A percentile compares a stretch with the other conserved stretches of the same genome.
These are phyloP conservation scores for Caenorhabditis imperialis DNA, from an alignment of 2,888 invertebrate genomes.

Conservation along the genomic window DNA sequence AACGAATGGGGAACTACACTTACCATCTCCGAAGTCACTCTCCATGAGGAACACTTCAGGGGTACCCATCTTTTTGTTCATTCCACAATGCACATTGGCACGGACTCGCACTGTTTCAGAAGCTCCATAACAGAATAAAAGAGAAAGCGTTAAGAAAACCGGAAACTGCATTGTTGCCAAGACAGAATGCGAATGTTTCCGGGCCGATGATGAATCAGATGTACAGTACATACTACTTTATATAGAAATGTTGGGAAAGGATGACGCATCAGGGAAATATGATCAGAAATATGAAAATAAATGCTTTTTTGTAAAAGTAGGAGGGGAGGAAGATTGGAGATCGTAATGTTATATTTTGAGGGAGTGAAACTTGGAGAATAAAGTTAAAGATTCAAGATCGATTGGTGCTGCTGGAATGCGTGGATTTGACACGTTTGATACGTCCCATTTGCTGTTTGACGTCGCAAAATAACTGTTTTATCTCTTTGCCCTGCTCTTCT, in stretches of 20 bases:
- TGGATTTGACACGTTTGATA: conserved; percentile 17
- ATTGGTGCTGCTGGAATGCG: conserved; percentile 16
- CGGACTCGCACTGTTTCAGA: conserved; percentile 29
- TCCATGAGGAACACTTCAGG: conserved; percentile 30
- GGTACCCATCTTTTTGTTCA: background rate
- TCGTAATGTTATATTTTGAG: no score
- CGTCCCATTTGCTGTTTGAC: conserved; percentile 13
- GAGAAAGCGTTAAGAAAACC: background rate
- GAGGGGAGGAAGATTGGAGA: conserved; percentile 1
- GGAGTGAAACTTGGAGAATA: no score
- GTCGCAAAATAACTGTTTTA: conserved; percentile 47
- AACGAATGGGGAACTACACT: background rate
- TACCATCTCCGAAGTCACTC: conserved; percentile 35
- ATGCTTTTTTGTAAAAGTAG: conserved; percentile 2
- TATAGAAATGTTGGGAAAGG: background rate
- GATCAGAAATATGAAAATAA: conserved; percentile 1
- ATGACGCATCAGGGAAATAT: conserved; percentile 27
- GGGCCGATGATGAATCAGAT: conserved; percentile 2
- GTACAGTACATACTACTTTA: conserved; percentile 31
- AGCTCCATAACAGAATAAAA: background rate
- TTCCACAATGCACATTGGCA: conserved; percentile 27
- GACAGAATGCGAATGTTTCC: no score
- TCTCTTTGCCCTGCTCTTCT: conserved; percentile 31
- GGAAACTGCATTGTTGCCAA: conserved; percentile 4
- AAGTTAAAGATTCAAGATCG: conserved; percentile 18